Evolutionary conservation across 2,113 vertebrate species (phyloP), one percentile per base, ranked within the genome.

Genomic region (Pangasianodon hypophthalmus): DNA sequence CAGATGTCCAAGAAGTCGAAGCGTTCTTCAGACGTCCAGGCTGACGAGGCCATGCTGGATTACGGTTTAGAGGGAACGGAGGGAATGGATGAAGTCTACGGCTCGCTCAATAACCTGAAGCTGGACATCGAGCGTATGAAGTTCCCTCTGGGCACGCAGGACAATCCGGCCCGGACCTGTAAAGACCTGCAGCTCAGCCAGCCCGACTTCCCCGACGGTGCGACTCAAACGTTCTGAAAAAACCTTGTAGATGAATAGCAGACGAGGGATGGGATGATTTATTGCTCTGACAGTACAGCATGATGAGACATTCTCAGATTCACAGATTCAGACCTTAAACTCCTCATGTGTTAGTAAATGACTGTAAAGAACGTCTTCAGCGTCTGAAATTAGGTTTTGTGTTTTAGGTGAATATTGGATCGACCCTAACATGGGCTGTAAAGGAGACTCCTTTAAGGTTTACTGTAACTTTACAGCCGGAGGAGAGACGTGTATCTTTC

Each of bases 391-490:
- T 1, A 21, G 7, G 3, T 16, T 41, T 1, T 89, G 24, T 89
- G 84, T 91, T 88, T 24, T 89, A 96, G 98, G 98, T 93, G 97
- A 98, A 95, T 99, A 99, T 91, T 99, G 98, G 98, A 98, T 99
- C 92, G 98, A 99, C 96, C 98, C 98, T 75, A 99, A 99, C 96
- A 98, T 99, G 94, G 98, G 98, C 80, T 99, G 98, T 92, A 96
- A 96, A 19, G 97, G 98, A 94, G 98, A 99, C 88, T 94, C 98
- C 86, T 98, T 99, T 95, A 97, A 98, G 96, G 98, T 99, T 79
- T 97, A 97, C 93, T 99, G 98, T 93, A 99, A 99, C 94, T 99
- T 99, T 95, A 99, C 98, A 87, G 97, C 97, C 89, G 97, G 97
- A 77, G 98, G 98, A 75, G 98, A 99, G 94, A 99, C 98, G 9